Base-by-base conservation (phyloP, 2,888 invertebrate species). In the Sarcophaga variegata region DNA sequence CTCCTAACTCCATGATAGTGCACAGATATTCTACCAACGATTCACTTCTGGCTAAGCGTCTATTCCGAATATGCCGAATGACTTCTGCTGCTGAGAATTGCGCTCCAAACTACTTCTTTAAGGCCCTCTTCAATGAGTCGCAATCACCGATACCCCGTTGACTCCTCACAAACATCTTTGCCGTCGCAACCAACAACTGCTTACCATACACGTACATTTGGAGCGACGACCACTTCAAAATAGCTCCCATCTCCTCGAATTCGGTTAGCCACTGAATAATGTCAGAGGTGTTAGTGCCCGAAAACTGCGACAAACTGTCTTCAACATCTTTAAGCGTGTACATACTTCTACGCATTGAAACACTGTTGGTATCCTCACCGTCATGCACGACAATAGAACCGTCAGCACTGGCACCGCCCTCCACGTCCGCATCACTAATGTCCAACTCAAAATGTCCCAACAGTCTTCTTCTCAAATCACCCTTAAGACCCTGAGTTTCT, bases 1-100 rank as follows among this genome's bases (percentile, higher is more conserved):
- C 27, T 27, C 27, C 85, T 2, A 88, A 60, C 62, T 86, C 86
- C 47, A 85, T 83, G 0, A 88, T 59, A 17, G 25, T 20, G 78
- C 87, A 88, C 1, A 87, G 20, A 37, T 88, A 88, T 49, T 88
- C 87, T 11, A 63, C 14, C 3, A 86, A 45, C 0, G 74, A 66
- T 71, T 85, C 86, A 2, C 25, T 74, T 37, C 64, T 62, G 11
- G 77, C 77, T 25, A 85, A 77, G 1, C 76, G 77, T 11, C 84
- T 71, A 20, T 47, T 85, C 4, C 85, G 78, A 17, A 87, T 60
- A 45, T 67, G 59, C 8, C 63, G 66, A 47, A 84, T 83, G 2
- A 88, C 64, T 60, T 86, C 77, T 2, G 76, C 81, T 8, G 81
- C 83, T 2, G 81, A 85, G 4, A 83, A n/a, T 5, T 27, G 71